Percentiles rank a stretch among this genome's conserved stretches.
These are phyloP conservation scores for Marmota flaviventris DNA, from an alignment of 2,113 vertebrate species.

Conservation along the genomic window DNA sequence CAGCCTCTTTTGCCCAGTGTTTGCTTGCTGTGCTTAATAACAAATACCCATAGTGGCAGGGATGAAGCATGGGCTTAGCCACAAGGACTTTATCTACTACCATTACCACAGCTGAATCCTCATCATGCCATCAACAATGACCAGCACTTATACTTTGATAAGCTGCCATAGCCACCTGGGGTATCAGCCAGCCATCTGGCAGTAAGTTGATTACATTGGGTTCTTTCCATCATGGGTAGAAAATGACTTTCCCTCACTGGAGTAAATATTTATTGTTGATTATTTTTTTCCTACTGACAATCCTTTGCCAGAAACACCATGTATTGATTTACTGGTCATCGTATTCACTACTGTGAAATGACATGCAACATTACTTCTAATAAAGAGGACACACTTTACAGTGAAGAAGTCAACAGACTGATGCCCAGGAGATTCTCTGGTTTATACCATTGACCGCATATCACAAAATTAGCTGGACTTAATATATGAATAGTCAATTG, in stretches of 20 bases:
- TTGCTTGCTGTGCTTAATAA: neutral
- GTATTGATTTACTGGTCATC: neutral
- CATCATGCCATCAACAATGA: neutral
- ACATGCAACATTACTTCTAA: neutral
- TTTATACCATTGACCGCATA: neutral
- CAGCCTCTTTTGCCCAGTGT: neutral
- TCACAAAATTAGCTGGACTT: neutral
- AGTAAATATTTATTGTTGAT: constrained; percentile 45
- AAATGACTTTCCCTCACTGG: constrained; percentile 55
- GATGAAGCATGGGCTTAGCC: neutral
- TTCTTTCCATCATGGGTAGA: neutral
- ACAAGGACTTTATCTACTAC: neutral
- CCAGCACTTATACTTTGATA: neutral
- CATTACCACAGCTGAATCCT: constrained; percentile 7
- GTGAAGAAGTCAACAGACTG: neutral
- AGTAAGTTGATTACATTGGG: constrained; percentile 41
- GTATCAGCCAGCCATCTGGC: neutral
- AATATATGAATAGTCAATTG: neutral
- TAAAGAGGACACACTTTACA: neutral
- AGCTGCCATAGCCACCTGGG: neutral
- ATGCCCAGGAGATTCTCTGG: neutral
- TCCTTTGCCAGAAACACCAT: neutral
- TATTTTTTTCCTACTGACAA: constrained; percentile 1
- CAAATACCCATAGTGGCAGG: neutral
- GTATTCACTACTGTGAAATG: neutral